These are phyloP conservation scores for Peromyscus eremicus DNA, from an alignment of 2,797 vertebrate species.

Conservation along the genomic window DNA sequence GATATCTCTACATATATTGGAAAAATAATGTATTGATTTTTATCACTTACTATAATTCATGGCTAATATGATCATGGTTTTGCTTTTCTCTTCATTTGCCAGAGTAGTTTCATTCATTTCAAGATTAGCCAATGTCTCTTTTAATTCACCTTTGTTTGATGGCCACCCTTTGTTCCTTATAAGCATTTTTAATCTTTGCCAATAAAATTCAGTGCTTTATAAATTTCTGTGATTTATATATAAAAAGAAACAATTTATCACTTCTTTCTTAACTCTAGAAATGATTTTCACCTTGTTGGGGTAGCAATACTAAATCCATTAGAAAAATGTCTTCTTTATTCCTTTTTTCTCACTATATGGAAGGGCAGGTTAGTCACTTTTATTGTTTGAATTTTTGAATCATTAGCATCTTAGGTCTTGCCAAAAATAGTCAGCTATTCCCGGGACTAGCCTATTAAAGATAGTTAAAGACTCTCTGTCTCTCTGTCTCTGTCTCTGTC, in stretches of 20 bases:
- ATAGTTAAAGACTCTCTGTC: neutral
- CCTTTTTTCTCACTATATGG: neutral
- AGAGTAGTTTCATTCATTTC: neutral
- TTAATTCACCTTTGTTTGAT: neutral
- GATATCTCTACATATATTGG: neutral
- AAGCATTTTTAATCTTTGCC: neutral
- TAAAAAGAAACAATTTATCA: neutral
- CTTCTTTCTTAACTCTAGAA: neutral
- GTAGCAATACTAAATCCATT: neutral
- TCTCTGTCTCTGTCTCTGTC: neutral
- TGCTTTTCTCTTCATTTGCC: neutral
- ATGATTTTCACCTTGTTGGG: neutral
- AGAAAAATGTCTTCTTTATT: neutral
- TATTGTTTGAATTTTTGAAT: neutral
- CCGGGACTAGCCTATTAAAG: neutral
- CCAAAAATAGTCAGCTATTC: neutral
- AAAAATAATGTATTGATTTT: neutral
- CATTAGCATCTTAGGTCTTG: neutral
- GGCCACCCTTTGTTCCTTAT: too few relatives aligned
- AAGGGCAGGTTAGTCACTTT: neutral
- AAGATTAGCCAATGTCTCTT: neutral
- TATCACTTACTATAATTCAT: neutral
- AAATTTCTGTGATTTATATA: neutral
- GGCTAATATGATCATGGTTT: neutral
- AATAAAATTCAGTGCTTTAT: neutral